Base-by-base conservation (phyloP, 2,113 vertebrate genomes). In the Pavo muticus region DNA sequence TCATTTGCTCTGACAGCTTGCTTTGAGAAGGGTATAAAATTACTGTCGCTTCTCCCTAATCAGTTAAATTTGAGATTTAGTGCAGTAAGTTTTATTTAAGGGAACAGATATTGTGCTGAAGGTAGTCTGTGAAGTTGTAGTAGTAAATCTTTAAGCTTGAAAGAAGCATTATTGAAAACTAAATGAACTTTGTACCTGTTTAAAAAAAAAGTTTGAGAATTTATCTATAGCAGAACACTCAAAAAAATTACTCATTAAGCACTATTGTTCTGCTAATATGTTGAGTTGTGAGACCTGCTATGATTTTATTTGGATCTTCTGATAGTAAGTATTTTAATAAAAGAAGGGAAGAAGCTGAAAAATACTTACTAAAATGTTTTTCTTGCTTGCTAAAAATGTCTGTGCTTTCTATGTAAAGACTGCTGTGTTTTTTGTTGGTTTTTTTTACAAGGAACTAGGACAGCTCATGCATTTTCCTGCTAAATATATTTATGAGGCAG, bases 401-500 rank as follows among this genome's bases (percentile, higher is more conserved):
- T 91, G 15, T 88, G 54, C 56, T 96, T 91, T 75, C 78, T 84
- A 29, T 82, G 76, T 96, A 80, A 92, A 93, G 72, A 87, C 72
- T 96, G 88, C 78, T 95, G 69, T 75, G 61, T 11, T 11, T 30
- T 15, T 45, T 20, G 5, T 16, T 63, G 27, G 4, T 25, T 16
- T 39, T 95, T 78, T 73, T 88, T 76, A 84, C 96, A 70, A 92
- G 96, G 96, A 97, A 93, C 93, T 97, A 94, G 94, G 87, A 84
- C 90, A 96, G 91, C 93, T 96, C 92, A 84, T 97, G 82, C 30
- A 14, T 95, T 97, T 96, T 88, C 89, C 90, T 97, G 73, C 94
- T 97, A 95, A 95, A 97, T 97, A 94, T 95, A 97, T 97, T 97
- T 97, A 96, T 94, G 94, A 97, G 96, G 91, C 96, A 97, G 96